Percentiles rank a stretch among this genome's conserved stretches.
Evolutionary conservation across 2,888 invertebrate species (phyloP).

Genomic region (Drosophila prolongata): DNA sequence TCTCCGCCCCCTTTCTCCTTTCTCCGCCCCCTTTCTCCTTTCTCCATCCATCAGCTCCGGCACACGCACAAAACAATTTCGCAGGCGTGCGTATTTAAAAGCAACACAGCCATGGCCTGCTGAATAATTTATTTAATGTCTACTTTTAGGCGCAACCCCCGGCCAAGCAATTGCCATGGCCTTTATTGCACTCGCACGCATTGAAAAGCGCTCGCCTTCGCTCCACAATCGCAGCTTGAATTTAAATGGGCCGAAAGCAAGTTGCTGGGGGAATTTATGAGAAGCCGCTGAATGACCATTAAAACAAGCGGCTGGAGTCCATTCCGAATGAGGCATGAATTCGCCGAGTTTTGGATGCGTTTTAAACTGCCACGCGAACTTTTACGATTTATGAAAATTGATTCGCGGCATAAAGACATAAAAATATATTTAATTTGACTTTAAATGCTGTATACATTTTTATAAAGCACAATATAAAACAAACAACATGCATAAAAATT

Average conservation of each 20-base stretch:
- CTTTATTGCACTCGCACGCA: slow-evolving; percentile 68
- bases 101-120: slow-evolving; percentile 39
- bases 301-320: slow-evolving; percentile 60
- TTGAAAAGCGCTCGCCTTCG: slow-evolving; percentile 22
- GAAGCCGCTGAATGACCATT: slow-evolving; percentile 74
- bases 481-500: too few species aligned
- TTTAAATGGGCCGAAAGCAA: slow-evolving; percentile 66
- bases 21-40: slow-evolving; percentile 12
- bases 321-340: slow-evolving; percentile 37
- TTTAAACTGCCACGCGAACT: slow-evolving; percentile 37
- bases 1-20: slow-evolving; percentile 9
- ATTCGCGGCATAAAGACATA: slow-evolving; percentile 48
- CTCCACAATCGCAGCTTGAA: slow-evolving; percentile 48
- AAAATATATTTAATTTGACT: slow-evolving; percentile 46
- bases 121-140: slow-evolving; percentile 80
- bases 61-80: slow-evolving; percentile 56
- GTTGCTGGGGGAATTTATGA: slow-evolving; percentile 64
- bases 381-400: slow-evolving; percentile 80
- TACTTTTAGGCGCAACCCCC: slow-evolving; percentile 71
- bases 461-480: too few species aligned
- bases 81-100: slow-evolving; percentile 61
- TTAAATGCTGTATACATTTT: slow-evolving; percentile 10
- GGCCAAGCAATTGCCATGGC: slow-evolving; percentile 52
- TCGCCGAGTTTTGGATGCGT: slow-evolving; percentile 32
- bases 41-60: slow-evolving; percentile 15